Evolutionary conservation across 2,113 vertebrate species (phyloP), one percentile per base, ranked within the genome.

Genomic region (Scortum barcoo): DNA sequence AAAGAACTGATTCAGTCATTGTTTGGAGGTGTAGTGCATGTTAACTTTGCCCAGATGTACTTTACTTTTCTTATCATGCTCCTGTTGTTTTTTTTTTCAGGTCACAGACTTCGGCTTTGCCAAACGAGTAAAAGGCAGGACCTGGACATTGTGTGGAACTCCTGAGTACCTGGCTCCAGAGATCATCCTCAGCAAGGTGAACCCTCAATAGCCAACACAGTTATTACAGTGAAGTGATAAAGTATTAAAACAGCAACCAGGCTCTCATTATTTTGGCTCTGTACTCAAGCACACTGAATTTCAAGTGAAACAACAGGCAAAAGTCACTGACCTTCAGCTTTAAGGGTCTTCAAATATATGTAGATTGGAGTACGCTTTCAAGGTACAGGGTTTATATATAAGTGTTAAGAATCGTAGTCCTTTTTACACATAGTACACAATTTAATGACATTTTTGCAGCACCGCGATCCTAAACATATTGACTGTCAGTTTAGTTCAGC

Each of bases 81-180:
- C 0, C 10, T 76, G 2, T 61, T 84, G 38, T 54, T 79, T 40
- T 71, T 0, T 0, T 28, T 58, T 81, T 68, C 86, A 99, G 98
- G 98, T 99, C 89, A 99, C 98, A 93, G 98, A 99, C 92, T 99
- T 99, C 54, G 98, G 98, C 57, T 99, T 99, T 95, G 98, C 98
- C 92, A 99, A 99, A 95, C 97, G 97, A 96, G 98, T 99, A 94
- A 99, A 99, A 96, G 98, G 98, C 85, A 96, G 98, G 94, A 99
- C 98, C 87, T 99, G 98, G 98, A 99, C 98, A 84, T 96, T 99
- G 95, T 99, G 98, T 93, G 98, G 98, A 63, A 99, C 98, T 89
- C 98, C 98, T 88, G 98, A 99, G 94, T 99, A 99, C 87, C 92
- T 99, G 94, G 98, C 98, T 90, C 98, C 98, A 88, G 98, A 99